Evolutionary conservation across 2,797 vertebrate genomes (phyloP).

Genomic region (Sebastolobus altivelis): DNA sequence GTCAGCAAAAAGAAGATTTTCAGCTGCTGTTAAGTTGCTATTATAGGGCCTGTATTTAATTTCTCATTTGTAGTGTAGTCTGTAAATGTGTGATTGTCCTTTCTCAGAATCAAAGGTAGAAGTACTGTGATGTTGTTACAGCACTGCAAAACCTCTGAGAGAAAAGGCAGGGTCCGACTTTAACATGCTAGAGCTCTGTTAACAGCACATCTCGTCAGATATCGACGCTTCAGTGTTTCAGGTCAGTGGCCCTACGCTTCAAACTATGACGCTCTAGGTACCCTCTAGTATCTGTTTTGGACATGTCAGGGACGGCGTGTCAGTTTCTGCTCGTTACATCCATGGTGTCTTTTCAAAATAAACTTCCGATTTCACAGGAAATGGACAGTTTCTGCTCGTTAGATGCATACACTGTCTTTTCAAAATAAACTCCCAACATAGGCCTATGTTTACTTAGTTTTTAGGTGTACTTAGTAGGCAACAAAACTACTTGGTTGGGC

Average conservation of each 20-base stretch:
- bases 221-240: background rate
- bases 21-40: background rate
- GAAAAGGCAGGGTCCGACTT: background rate
- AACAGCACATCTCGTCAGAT: background rate
- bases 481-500: no score
- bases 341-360: no score
- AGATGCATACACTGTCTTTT: no score
- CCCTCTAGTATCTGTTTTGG: no score
- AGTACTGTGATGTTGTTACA: background rate
- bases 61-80: no score
- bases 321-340: no score
- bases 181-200: background rate
- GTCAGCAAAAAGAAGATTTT: background rate
- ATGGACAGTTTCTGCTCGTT: no score
- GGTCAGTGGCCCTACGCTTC: background rate
- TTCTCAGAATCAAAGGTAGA: no score
- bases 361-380: rapidly evolving
- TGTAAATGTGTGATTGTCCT: background rate
- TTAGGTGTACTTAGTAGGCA: no score
- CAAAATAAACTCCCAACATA: no score
- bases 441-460: no score
- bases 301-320: no score
- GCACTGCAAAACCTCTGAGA: background rate
- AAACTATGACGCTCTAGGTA: background rate
- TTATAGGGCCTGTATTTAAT: background rate